Percentiles rank a stretch among this genome's conserved stretches.
Conservation (phyloP, 2,888 invertebrate genomes). For the Drosophila suboccidentalis region DNA sequence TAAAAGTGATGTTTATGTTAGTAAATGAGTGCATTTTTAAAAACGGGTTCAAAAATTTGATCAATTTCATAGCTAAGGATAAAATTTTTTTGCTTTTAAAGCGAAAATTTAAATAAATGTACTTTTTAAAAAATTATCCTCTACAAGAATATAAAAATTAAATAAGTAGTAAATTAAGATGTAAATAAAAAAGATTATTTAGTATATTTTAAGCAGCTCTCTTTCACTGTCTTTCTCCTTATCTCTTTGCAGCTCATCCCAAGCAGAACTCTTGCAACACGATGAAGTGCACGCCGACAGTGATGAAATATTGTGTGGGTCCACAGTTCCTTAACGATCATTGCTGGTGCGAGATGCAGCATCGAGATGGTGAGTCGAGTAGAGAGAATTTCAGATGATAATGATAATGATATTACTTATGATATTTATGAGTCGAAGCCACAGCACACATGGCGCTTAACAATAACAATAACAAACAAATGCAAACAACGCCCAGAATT, state of each 20-base stretch:
- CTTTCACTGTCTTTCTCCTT: not conserved
- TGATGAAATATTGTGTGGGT: slow-evolving; percentile 83
- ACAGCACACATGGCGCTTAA: slow-evolving; percentile 59
- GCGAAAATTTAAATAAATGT: no score
- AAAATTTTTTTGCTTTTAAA: no score
- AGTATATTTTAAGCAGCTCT: no score
- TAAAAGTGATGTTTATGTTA: no score
- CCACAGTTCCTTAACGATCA: slow-evolving; percentile 85
- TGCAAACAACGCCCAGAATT: slow-evolving; percentile 40
- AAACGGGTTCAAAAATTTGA: no score
- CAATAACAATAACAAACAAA: slow-evolving; percentile 60
- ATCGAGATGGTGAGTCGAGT: slow-evolving; percentile 84
- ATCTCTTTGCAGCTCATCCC: slow-evolving; percentile 58
- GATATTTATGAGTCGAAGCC: slow-evolving; percentile 59
- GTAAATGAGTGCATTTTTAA: no score
- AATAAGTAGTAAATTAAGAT: no score
- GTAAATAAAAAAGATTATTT: no score
- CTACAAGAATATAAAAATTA: no score
- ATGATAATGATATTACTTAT: slow-evolving; percentile 17
- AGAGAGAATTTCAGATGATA: not conserved
- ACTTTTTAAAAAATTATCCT: no score
- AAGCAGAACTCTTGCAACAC: slow-evolving; percentile 76
- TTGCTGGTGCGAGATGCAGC: slow-evolving; percentile 85
- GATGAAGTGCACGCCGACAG: slow-evolving; percentile 74
- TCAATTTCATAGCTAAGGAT: no score